Base-by-base conservation (phyloP, 2,888 invertebrate genomes). In the Incurvaria masculella region DNA sequence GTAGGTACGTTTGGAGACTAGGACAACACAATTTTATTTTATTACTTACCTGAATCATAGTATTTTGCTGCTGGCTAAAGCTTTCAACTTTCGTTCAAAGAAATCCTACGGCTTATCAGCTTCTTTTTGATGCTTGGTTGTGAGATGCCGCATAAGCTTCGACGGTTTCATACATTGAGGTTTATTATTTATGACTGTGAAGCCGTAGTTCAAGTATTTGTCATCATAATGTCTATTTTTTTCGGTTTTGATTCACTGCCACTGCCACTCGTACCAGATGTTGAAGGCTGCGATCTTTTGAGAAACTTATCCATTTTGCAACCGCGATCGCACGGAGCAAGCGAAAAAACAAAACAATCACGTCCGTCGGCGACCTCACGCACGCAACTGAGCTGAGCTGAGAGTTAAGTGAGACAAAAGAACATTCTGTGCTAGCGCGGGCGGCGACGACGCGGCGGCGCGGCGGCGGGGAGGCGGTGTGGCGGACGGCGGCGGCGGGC, bases 161-260 rank as follows among this genome's bases (percentile, higher is more conserved):
- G 51, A 49, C 45, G 53, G 53, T 41, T 52, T 51, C 55, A 52
- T 52, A 45, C 49, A 51, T 38, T 53, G 51, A 40, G 52, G 46
- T 50, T 52, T 53, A 49, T 51, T 45, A 47, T 49, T 40, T 17
- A 51, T 27, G 43, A 49, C 44, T 43, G 52, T 54, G 21, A 49
- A 49, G 27, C 49, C 49, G 38, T 49, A 51, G 47, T 51, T 52
- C 45, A 51, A 49, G 42, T 52, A 51, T 42, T 33, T 50, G 45
- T 50, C 50, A 26, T 49, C 48, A 40, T 50, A 52, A 48, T 21
- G 45, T 39, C 46, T 44, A 42, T 52, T 50, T 48, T 42, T 45
- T 49, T 49, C 42, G 33, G 21, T 39, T 43, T 21, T 33, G 21
- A 23, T 43, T 42, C 46, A 23, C 23, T 10, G 23, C 23, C 23